Base-by-base conservation (phyloP, 2,797 vertebrate genomes). In the Alfaro cultratus region DNA sequence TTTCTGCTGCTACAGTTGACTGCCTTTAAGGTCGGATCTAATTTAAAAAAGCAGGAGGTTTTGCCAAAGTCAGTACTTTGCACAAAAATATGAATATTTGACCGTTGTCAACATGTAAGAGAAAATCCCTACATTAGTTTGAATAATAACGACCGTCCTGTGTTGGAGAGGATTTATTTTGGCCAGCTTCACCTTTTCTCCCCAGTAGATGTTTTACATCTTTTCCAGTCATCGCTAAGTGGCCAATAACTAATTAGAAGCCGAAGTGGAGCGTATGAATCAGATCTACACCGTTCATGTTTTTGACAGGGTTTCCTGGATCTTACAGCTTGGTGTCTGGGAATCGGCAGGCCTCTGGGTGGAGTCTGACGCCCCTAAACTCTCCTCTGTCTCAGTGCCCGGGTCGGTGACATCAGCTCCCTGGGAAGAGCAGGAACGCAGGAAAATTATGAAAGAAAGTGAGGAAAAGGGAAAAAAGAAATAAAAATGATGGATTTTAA, bases 321-420 rank as follows among this genome's bases (percentile, higher is more conserved):
- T 88, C 93, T 94, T 96, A 99, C 98, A 96, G 88, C 94, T 96
- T 83, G 96, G 83, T 34, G 93, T 97, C 81, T 98, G 98, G 84
- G 97, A 97, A 93, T 98, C 98, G 67, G 97, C 96, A 70, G 97
- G 95, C 78, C 97, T 96, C 86, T 98, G 98, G 93, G 94, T 97
- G 94, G 96, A 97, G 95, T 99, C 98, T 1, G 96, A 95, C 87
- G 96, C 97, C 90, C 97, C 96, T 91, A 99, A 90, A 95, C 97
- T 98, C 92, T 99, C 98, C 90, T 99, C 98, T 0, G 97, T 98
- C 93, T 99, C 99, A 5, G 97, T 99, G 85, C 97, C 97, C 0
- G 97, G 97, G 88, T 99, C 99, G 4, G 97, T 98, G 81, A 96
- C 96, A 46, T 99, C 98, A 91, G 96, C 96, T 85, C 97, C 97